These are phyloP conservation scores for Psettodes erumei DNA, from an alignment of 2,113 vertebrate species.

Conservation along the genomic window DNA sequence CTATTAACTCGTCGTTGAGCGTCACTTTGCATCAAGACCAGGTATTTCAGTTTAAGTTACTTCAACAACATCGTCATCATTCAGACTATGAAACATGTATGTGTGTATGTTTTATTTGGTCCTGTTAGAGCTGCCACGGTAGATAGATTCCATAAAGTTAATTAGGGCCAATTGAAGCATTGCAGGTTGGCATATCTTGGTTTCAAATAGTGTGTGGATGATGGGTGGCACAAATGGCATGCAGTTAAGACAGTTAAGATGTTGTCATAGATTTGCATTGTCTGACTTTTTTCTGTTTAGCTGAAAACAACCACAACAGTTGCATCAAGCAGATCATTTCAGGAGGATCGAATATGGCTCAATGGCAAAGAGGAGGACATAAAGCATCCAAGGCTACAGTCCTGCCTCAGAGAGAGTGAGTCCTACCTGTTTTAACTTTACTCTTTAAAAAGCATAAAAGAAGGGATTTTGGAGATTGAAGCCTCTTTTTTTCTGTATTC, in stretches of 20 bases:
- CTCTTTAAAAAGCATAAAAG: not conserved
- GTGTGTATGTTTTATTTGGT: not conserved
- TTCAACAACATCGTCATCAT: not conserved
- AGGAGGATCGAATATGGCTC: conserved; percentile 92
- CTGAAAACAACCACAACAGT: conserved; percentile 93
- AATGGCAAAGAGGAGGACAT: conserved; percentile 90
- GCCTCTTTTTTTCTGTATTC: not conserved
- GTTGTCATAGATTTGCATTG: not conserved
- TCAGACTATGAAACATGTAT: not conserved
- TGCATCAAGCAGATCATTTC: conserved; percentile 86
- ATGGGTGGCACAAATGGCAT: not conserved
- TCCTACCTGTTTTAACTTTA: not conserved
- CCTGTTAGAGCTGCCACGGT: not conserved
- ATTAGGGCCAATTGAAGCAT: no score
- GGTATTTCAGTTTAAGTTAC: conserved; percentile 76
- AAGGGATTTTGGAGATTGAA: accelerated
- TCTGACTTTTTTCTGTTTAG: conserved; percentile 71
- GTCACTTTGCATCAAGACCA: conserved; percentile 96
- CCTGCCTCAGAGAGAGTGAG: conserved; percentile 92
- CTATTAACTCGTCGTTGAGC: conserved; percentile 96
- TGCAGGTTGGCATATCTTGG: not conserved
- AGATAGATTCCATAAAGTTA: not conserved
- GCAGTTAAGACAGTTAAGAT: no score
- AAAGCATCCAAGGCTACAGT: conserved; percentile 89
- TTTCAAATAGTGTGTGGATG: not conserved